These are phyloP conservation scores for Sebastes alutus DNA, from an alignment of 2,797 vertebrate genomes.

Conservation along the genomic window DNA sequence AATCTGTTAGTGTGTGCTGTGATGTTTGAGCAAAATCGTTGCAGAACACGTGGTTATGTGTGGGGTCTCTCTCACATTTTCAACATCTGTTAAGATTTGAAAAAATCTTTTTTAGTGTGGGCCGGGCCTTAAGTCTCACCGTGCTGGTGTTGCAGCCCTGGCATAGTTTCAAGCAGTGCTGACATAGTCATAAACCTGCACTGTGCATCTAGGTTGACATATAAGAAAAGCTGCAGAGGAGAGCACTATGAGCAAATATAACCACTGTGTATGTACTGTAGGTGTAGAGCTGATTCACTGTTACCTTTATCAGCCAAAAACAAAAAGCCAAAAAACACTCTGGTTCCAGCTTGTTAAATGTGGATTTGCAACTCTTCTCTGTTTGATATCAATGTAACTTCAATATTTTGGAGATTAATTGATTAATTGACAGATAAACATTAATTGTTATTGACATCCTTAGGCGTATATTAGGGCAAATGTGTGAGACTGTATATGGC, in stretches of 20 bases:
- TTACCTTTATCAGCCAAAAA: background rate
- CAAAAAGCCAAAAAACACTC: background rate
- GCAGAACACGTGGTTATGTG: no score
- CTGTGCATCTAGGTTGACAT: slow-evolving; percentile 19
- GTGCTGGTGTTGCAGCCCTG: slow-evolving; percentile 34
- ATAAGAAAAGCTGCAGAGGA: slow-evolving; percentile 32
- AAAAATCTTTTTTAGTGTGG: no score
- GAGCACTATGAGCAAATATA: background rate
- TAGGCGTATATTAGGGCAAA: background rate
- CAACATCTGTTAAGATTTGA: no score
- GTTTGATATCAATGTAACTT: background rate
- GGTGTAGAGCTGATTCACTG: slow-evolving; percentile 19
- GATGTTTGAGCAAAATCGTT: no score
- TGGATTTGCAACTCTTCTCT: background rate
- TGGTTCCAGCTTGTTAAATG: background rate
- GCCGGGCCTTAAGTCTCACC: background rate
- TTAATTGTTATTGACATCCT: background rate
- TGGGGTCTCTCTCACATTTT: no score
- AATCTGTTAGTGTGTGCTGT: no score
- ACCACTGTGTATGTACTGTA: background rate
- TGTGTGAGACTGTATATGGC: background rate
- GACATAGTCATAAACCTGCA: slow-evolving; percentile 23
- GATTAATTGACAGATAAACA: slow-evolving; percentile 1
- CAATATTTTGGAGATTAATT: background rate
- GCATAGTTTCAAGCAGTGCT: slow-evolving; percentile 21